Base-by-base conservation (phyloP, 2,888 invertebrate species). In the Cartodere bifasciata region DNA sequence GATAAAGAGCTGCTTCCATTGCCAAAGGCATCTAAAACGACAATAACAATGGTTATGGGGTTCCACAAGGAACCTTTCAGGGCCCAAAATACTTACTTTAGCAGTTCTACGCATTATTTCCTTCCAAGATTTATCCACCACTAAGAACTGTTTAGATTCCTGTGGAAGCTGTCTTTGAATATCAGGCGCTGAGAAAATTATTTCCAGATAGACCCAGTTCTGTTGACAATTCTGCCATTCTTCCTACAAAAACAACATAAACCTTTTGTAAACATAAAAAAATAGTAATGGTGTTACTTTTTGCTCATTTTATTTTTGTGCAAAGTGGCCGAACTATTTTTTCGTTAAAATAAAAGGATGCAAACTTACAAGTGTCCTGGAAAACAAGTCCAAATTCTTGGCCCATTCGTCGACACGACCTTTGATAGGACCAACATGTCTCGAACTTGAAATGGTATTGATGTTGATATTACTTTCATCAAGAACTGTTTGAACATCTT, bases 181-280 rank as follows among this genome's bases (percentile, higher is more conserved):
- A 52, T 92, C 92, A 0, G 91, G 87, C 0, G 92, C 90, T 5
- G 86, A 81, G 58, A 94, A 94, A 50, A 94, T 91, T 0, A 90
- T 87, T 58, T 94, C 92, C 47, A 94, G 63, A 53, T 94, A 92
- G 21, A 91, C 69, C 92, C 94, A 94, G n/a, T 82, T 81, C 45
- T 81, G 79, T 57, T 92, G 92, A 47, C 90, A 88, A 35, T 73
- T 68, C 45, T 71, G 68, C 91, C 91, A 92, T 53, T 83, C 84
- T 54, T 91, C 91, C 86, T 83, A 50, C 31, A 48, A 52, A 25
- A 31, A 39, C n/a, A n/a, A n/a, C n/a, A n/a, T n/a, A n/a, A n/a
- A n/a, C n/a, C n/a, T n/a, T n/a, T n/a, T n/a, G n/a, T n/a, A n/a
- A n/a, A n/a, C n/a, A n/a, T n/a, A n/a, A n/a, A n/a, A n/a, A n/a